A percentile compares a stretch with the other conserved stretches of the same genome.
Conservation (phyloP, 2,888 invertebrate species). For the Invenusta paracnida region DNA sequence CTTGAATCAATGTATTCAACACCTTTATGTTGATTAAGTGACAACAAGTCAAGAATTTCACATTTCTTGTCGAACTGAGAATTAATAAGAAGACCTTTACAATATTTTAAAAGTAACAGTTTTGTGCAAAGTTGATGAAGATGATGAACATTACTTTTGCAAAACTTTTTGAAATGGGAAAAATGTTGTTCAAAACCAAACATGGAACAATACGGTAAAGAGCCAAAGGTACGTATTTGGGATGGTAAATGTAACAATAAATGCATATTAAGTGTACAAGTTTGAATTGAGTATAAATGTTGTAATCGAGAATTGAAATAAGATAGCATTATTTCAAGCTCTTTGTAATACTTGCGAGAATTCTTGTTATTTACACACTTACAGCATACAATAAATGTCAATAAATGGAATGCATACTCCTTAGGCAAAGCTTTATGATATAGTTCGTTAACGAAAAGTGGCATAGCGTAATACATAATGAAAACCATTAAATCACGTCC, state of each 20-base stretch:
- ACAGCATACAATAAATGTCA: neutral
- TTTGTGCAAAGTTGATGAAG: neutral
- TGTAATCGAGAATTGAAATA: neutral
- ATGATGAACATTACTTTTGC: neutral
- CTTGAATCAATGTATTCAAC: too few relatives aligned
- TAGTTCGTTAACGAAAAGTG: neutral
- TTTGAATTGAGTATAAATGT: neutral
- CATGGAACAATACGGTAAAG: neutral
- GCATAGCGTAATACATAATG: neutral
- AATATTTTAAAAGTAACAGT: neutral
- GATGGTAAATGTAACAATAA: neutral
- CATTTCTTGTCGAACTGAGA: too few relatives aligned
- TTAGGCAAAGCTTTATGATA: neutral
- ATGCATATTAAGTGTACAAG: neutral
- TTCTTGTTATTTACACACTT: neutral
- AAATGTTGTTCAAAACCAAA: neutral
- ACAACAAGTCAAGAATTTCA: too few relatives aligned
- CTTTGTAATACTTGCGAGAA: neutral
- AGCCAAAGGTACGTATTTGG: neutral
- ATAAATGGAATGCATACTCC: neutral
- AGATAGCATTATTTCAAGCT: neutral
- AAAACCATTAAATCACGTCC: neutral
- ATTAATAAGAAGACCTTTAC: neutral
- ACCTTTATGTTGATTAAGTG: too few relatives aligned
- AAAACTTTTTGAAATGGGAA: neutral